Evolutionary conservation across 1,140 invertebrate genomes (phyloP).

Genomic region (Ooceraea biroi): DNA sequence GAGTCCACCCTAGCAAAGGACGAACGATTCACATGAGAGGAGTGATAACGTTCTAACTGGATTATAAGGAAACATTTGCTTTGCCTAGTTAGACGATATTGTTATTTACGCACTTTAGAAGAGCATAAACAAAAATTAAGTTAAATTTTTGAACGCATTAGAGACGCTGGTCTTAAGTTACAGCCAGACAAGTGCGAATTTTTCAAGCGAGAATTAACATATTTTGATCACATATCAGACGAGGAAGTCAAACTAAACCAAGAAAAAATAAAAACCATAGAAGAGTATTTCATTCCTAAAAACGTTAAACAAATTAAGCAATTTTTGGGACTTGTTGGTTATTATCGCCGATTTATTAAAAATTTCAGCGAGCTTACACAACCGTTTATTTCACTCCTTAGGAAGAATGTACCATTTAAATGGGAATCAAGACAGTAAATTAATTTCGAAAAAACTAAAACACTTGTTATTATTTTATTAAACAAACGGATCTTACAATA

Average conservation of each 20-base stretch:
- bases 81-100: slow-evolving; percentile 2
- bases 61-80: neutral
- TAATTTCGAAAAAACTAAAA: neutral
- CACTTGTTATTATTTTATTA: too few species aligned
- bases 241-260: neutral
- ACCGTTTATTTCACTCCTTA: neutral
- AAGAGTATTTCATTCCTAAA: neutral
- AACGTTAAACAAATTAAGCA: neutral
- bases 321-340: neutral
- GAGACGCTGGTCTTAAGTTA: neutral
- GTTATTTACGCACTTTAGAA: neutral
- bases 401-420: neutral
- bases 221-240: neutral
- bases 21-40: too few species aligned
- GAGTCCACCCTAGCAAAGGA: too few species aligned
- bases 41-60: neutral
- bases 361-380: neutral
- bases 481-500: neutral
- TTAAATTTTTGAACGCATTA: neutral
- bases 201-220: neutral
- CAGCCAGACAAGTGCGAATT: neutral
- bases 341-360: neutral
- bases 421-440: neutral
- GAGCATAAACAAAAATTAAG: neutral
- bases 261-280: neutral